Conservation (phyloP, 2,797 vertebrate species). For the Enteromius anoplus region DNA sequence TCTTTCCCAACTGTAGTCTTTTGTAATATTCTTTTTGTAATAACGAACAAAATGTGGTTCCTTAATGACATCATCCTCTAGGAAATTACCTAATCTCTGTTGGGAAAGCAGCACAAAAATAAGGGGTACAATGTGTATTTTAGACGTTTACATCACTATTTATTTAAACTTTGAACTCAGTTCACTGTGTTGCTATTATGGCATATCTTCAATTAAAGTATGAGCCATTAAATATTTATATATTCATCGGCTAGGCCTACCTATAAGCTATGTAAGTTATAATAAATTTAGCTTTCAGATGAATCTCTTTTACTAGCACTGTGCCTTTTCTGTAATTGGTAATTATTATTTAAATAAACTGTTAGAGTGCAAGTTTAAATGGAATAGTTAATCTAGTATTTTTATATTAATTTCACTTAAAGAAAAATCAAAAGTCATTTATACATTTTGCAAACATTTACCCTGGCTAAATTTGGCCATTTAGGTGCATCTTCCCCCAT, state of each 20-base stretch:
- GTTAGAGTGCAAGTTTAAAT: not conserved
- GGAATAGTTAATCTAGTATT: not conserved
- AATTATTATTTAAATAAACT: not conserved
- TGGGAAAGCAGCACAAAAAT: not conserved
- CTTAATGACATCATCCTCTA: slow-evolving; percentile 6
- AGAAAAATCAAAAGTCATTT: not conserved
- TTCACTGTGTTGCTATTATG: not conserved
- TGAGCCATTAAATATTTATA: not conserved
- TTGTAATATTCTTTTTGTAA: slow-evolving; percentile 4
- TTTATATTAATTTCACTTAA: not conserved
- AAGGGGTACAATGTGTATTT: not conserved
- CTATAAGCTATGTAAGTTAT: not conserved
- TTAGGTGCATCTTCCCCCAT: not conserved
- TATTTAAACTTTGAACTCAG: not conserved
- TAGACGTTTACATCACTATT: not conserved
- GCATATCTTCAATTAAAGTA: not conserved
- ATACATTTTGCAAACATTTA: not conserved
- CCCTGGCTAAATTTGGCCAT: not conserved
- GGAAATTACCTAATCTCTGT: not conserved
- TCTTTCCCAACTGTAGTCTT: slow-evolving; percentile 5
- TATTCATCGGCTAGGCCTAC: not conserved
- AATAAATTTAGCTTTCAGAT: not conserved
- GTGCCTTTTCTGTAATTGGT: not conserved
- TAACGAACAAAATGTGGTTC: not conserved
- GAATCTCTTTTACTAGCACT: not conserved